phyloP scores from a whole-genome alignment of 2,888 invertebrate genomes.

The Macrophya annulata region DNA sequence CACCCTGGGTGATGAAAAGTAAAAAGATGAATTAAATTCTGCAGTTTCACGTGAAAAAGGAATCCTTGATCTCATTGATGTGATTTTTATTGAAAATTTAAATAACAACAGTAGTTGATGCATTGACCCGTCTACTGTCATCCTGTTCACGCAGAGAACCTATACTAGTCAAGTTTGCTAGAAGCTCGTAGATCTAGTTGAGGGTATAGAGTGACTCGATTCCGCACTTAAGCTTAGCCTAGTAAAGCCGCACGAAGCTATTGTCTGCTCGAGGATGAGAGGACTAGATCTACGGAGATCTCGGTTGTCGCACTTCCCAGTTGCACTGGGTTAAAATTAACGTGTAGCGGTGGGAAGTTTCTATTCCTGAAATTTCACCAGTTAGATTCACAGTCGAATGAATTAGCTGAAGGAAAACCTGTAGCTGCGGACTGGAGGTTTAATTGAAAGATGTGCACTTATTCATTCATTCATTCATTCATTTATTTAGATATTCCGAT shows the following conservation, averaged over 20 bases:
- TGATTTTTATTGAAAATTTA: no score
- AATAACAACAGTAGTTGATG: no score
- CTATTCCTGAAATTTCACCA: background rate
- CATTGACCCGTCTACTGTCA: background rate
- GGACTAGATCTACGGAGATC: constrained; percentile 21
- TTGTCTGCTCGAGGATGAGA: constrained; percentile 49
- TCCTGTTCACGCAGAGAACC: background rate
- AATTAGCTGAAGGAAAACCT: background rate
- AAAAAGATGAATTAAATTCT: no score
- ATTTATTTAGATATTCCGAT: no score
- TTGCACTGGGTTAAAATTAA: background rate
- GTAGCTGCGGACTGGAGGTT: background rate
- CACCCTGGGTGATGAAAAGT: no score
- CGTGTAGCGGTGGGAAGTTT: background rate
- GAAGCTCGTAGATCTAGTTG: constrained; percentile 40
- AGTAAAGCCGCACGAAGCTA: constrained; percentile 43
- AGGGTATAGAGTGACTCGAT: constrained; percentile 41
- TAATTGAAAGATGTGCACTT: background rate
- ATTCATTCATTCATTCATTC: background rate
- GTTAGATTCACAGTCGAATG: background rate
- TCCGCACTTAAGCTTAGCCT: constrained; percentile 53
- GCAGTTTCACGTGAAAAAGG: no score
- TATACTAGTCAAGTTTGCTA: background rate
- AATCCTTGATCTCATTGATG: no score
- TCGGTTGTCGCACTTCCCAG: background rate